Evolutionary conservation across 2,888 invertebrate genomes (phyloP).

Genomic region (Drosophila affinis): DNA sequence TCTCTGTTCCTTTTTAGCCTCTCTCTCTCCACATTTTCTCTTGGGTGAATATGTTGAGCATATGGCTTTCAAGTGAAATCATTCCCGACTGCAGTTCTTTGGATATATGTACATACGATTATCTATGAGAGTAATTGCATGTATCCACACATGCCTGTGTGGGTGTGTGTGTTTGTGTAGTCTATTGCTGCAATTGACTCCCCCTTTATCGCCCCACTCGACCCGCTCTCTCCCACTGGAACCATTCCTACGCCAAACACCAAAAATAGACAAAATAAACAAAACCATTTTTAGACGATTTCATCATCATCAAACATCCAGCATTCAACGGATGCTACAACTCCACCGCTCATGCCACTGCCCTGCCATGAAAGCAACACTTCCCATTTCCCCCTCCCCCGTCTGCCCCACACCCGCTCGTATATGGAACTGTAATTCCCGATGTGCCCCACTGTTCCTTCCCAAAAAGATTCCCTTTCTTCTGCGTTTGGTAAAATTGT

Average conservation of each 20-base stretch:
- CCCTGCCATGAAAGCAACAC: too few species aligned
- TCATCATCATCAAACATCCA: slow-evolving; percentile 33
- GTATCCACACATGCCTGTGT: not conserved
- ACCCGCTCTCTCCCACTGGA: not conserved
- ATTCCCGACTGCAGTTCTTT: slow-evolving; percentile 25
- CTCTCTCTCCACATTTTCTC: not conserved
- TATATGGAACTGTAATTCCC: not conserved
- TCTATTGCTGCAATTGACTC: slow-evolving; percentile 24
- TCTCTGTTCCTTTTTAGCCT: not conserved
- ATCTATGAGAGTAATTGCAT: not conserved
- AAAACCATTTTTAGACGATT: slow-evolving; percentile 64
- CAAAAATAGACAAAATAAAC: slow-evolving; percentile 51
- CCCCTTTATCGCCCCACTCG: not conserved
- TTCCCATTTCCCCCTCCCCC: not conserved
- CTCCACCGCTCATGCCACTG: slow-evolving; percentile 1
- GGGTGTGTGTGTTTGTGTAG: slow-evolving; percentile 25
- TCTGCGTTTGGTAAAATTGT: slow-evolving; percentile 45
- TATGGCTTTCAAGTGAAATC: slow-evolving; percentile 28
- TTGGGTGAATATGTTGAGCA: slow-evolving; percentile 30
- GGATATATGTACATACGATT: not conserved
- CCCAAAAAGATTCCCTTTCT: slow-evolving; percentile 6
- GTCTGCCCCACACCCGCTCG: not conserved
- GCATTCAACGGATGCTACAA: slow-evolving; percentile 18
- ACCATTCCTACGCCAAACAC: not conserved
- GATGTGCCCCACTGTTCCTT: not conserved